Evolutionary conservation across 2,888 invertebrate genomes (phyloP), one percentile per base, ranked within the genome.

Genomic region (Adelognathus sp.): DNA sequence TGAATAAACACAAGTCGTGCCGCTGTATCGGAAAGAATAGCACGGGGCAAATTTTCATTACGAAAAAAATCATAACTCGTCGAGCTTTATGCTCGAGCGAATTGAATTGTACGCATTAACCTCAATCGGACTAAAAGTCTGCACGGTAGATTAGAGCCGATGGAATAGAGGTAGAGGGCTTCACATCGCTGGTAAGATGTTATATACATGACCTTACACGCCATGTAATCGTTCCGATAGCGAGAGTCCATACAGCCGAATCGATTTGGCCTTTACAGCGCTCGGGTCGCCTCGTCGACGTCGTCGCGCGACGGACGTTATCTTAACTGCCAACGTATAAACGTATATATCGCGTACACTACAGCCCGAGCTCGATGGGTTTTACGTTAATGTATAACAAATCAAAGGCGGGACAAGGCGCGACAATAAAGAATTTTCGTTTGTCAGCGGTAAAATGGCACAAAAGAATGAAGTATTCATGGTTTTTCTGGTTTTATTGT

Each of bases 191-290:
- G n/a, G n/a, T n/a, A n/a, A n/a, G 33, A 36, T 9, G 16, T 36
- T 39, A 52, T 33, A 70, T 58, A 58, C 50, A 24, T 21, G 50
- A 24, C 50, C 21, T 31, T 27, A 39, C 63, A 16, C 36, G 31
- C 31, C 21, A 27, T 14, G 50, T 61, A 72, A 67, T 67, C 52
- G 60, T 58, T 54, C 29, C 66, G 66, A 61, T 52, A 60, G 60
- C 27, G 36, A 61, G 66, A 52, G 52, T 54, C 52, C 52, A 18
- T 61, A 39, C 31, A 33, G 44, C 56, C 11, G 61, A 76, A 76
- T 76, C 71, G 76, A 76, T 72, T 76, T 54, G 71, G 66, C 31
- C 54, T 72, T 72, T 67, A 76, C 60, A n/a, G n/a, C 41, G 66
- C 61, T 67, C n/a, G 71, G 71, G 71, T 36, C 50, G 60, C 44